Conservation (phyloP, 1,140 invertebrate species). For the Olivierus martensii region DNA sequence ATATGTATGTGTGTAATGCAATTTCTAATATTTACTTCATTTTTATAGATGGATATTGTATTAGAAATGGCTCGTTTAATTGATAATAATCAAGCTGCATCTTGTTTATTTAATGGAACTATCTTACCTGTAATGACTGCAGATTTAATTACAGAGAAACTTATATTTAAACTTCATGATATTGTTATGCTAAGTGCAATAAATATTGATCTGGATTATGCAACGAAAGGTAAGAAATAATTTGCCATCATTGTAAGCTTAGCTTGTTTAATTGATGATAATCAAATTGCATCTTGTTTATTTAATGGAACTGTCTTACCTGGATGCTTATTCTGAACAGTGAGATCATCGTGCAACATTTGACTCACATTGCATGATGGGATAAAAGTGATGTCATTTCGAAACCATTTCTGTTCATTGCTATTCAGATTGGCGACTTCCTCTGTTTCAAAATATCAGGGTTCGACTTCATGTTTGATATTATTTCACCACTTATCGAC, state of each 20-base stretch:
- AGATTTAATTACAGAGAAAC: conserved; percentile 57
- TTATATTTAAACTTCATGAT: conserved; percentile 70
- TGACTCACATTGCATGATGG: too few species aligned
- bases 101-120: conserved; percentile 37
- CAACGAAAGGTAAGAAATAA: conserved; percentile 45
- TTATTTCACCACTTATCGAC: too few species aligned
- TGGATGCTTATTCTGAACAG: too few species aligned
- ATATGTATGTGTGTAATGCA: too few species aligned
- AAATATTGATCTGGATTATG: conserved; percentile 76
- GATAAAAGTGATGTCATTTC: too few species aligned
- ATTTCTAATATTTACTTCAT: too few species aligned
- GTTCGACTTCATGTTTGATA: too few species aligned
- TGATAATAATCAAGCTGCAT: conserved; percentile 42
- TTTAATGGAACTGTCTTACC: conserved; percentile 33
- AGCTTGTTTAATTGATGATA: conserved; percentile 59
- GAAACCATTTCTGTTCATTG: too few species aligned
- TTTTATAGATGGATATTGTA: conserved; percentile 52
- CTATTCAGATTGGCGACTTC: too few species aligned
- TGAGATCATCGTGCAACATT: too few species aligned
- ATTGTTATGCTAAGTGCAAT: conserved; percentile 60
- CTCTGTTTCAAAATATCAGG: too few species aligned
- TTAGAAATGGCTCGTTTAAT: conserved; percentile 68
- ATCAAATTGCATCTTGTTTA: conserved; percentile 33
- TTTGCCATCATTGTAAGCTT: too few species aligned
- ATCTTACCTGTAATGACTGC: conserved; percentile 1